Evolutionary conservation across 2,888 invertebrate genomes (phyloP), one percentile per base, ranked within the genome.

Genomic region (Netelia fuscicornis): DNA sequence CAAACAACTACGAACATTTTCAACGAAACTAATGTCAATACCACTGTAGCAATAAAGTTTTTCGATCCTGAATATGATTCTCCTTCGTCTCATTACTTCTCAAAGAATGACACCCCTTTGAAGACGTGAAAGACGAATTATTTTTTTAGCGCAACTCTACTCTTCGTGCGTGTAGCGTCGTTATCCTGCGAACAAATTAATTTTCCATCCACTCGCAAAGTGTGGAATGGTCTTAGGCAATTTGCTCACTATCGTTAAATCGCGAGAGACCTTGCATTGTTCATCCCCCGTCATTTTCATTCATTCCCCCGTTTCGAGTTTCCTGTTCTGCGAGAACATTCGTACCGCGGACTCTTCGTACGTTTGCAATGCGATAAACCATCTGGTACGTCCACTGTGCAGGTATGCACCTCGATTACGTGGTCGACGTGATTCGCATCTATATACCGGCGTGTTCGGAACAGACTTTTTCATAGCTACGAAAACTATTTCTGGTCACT

Each of bases 201-300:
- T 81, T 30, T 76, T n/a, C 56, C 9, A 42, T 54, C 20, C 23
- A 76, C 70, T 17, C 60, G n/a, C 76, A 37, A 20, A 17, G 54
- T 68, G 30, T 23, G 64, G 68, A 62, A 60, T 11, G 17, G 60
- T 58, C 56, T 82, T 71, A 52, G 48, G 11, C 52, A 77, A 82
- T 82, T 77, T 37, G 54, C 64, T 44, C 60, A 52, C 60, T 64
- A 81, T 71, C 65, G 37, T 13, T 54, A 42, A 67, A 82, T 77
- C 70, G 30, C 48, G 30, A 20, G 52, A 72, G 82, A 82, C 82
- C 82, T 77, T 82, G 82, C 82, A 82, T 77, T 77, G 82, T 82
- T 65, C 65, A 48, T 54, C 70, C 42, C 70, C 56, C 52, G 68
- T 67, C 23, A 82, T 82, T 82, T 71, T n/a, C 76, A 77, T 70